phyloP scores from a whole-genome alignment of 1,140 invertebrate genomes.

The Zaprionus nigranus region DNA sequence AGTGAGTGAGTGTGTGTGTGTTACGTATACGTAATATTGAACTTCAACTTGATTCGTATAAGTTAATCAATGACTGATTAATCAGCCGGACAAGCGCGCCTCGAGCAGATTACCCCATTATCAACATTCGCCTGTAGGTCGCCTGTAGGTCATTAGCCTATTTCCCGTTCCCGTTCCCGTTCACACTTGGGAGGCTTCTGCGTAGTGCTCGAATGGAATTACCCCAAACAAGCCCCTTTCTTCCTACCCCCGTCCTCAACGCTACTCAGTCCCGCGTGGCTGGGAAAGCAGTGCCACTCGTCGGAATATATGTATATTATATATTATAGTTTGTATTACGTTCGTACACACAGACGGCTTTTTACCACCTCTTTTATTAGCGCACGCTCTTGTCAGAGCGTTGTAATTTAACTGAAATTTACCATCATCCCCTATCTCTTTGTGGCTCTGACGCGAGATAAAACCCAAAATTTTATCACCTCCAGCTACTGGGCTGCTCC shows the following conservation, averaged over 20 bases:
- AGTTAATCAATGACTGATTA: conserved; percentile 43
- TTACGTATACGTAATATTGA: conserved; percentile 37
- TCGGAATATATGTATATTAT: background rate
- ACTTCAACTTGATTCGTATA: conserved; percentile 42
- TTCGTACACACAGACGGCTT: conserved; percentile 10
- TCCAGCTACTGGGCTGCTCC: conserved; percentile 27
- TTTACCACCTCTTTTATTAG: conserved; percentile 14
- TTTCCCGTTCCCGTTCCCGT: background rate
- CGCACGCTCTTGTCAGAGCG: conserved; percentile 16
- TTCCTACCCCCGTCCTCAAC: background rate
- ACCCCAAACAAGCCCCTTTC: conserved; percentile 19
- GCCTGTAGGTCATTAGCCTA: conserved; percentile 60
- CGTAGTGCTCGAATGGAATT: conserved; percentile 39
- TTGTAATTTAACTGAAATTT: conserved; percentile 46
- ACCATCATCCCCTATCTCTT: conserved; percentile 57
- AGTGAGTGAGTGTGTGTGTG: conserved; percentile 23
- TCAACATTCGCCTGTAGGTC: conserved; percentile 56
- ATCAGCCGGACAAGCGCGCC: conserved; percentile 15
- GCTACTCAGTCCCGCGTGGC: conserved; percentile 9
- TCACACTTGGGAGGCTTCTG: conserved; percentile 21
- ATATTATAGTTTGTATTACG: conserved; percentile 15
- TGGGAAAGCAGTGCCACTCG: background rate
- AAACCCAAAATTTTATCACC: conserved; percentile 3
- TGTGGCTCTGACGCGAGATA: conserved; percentile 39
- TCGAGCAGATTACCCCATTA: conserved; percentile 3